Percentiles rank a stretch among this genome's conserved stretches.
Evolutionary conservation across 2,113 vertebrate genomes (phyloP).

Genomic region (Percopsis transmontana): DNA sequence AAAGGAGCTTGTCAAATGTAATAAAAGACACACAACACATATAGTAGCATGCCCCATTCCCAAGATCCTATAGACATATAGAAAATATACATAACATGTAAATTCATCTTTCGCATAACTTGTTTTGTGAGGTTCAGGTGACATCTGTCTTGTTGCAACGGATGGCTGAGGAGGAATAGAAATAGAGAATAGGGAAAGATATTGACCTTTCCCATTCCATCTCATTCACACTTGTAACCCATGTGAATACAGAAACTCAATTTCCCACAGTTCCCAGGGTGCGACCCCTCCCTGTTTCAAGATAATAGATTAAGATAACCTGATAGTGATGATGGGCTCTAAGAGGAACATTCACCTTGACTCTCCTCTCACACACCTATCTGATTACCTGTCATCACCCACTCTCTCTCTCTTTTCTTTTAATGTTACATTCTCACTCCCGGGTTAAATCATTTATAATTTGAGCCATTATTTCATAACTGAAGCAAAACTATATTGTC

Average conservation of each 20-base stretch:
- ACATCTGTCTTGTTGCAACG: background rate
- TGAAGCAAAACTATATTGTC: too few relatives aligned
- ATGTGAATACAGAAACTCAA: slow-evolving; percentile 48
- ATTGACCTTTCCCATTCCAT: slow-evolving; percentile 52
- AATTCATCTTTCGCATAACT: too few relatives aligned
- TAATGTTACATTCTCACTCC: background rate
- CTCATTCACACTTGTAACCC: slow-evolving; percentile 41
- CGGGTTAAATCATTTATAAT: too few relatives aligned
- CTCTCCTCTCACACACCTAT: slow-evolving; percentile 43
- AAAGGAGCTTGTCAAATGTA: too few relatives aligned
- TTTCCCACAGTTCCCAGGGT: slow-evolving; percentile 56
- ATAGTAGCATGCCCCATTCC: background rate
- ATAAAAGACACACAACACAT: background rate
- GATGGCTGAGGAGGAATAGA: slow-evolving; percentile 16
- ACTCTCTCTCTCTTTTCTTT: background rate
- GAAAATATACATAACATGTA: too few relatives aligned
- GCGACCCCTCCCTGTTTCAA: slow-evolving; percentile 23
- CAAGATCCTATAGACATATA: too few relatives aligned
- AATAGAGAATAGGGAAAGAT: slow-evolving; percentile 12
- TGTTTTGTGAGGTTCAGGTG: background rate
- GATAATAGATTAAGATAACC: slow-evolving; percentile 49
- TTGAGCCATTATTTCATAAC: too few relatives aligned
- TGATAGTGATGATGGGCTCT: slow-evolving; percentile 22
- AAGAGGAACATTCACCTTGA: slow-evolving; percentile 45
- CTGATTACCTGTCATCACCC: slow-evolving; percentile 68